phyloP scores from a whole-genome alignment of 2,113 vertebrate genomes.

The Periophthalmodon schlosseri region DNA sequence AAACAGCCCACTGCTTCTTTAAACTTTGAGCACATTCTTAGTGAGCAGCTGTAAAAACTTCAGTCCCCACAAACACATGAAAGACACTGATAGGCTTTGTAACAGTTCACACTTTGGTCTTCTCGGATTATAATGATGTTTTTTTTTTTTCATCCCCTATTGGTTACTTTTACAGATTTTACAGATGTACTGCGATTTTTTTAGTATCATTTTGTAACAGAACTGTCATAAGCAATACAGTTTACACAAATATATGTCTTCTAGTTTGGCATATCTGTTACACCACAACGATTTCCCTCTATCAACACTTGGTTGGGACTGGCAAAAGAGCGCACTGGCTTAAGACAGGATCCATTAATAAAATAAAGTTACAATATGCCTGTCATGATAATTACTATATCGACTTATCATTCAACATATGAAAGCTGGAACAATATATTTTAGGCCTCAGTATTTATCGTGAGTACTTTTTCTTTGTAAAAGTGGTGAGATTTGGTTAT shows the following conservation, averaged over 20 bases:
- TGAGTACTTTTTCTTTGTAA: too few relatives aligned
- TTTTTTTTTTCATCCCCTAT: not conserved
- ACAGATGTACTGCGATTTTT: constrained; percentile 21
- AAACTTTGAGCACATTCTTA: constrained; percentile 87
- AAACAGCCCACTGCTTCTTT: constrained; percentile 91
- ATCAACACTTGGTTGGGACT: not conserved
- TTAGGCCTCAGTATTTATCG: too few relatives aligned
- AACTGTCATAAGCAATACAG: not conserved
- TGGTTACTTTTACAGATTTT: not conserved
- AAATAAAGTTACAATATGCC: too few relatives aligned
- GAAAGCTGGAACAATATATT: too few relatives aligned
- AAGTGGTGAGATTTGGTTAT: too few relatives aligned
- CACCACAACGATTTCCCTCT: not conserved
- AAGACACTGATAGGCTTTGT: constrained; percentile 61
- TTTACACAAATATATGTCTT: not conserved
- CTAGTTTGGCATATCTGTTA: not conserved
- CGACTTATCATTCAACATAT: too few relatives aligned
- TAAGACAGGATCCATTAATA: too few relatives aligned
- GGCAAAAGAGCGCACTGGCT: too few relatives aligned
- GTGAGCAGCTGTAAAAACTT: constrained; percentile 89
- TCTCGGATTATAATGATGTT: constrained; percentile 43
- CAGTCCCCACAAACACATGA: constrained; percentile 55
- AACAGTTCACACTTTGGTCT: constrained; percentile 47
- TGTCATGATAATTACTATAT: too few relatives aligned
- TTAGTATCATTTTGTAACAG: constrained; percentile 1